A percentile compares a stretch with the other conserved stretches of the same genome.
phyloP scores from a whole-genome alignment of 2,113 vertebrate genomes.

The Macrotis lagotis region DNA sequence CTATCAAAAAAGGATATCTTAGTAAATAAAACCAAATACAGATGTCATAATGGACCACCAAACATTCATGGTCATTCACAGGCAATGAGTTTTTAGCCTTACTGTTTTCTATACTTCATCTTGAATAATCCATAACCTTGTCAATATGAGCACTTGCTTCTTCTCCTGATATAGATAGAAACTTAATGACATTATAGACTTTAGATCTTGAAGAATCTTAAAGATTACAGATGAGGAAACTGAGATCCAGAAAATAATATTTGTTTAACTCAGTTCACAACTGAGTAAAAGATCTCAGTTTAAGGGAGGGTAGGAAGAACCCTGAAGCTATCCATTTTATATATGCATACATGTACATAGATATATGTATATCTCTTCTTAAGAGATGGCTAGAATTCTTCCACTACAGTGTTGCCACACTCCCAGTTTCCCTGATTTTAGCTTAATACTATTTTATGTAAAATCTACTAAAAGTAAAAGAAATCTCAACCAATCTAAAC shows the following conservation, averaged over 20 bases:
- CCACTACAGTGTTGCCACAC: not conserved
- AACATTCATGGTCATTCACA: not conserved
- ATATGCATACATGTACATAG: no score
- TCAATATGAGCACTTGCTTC: not conserved
- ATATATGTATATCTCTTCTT: not conserved
- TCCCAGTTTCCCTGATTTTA: not conserved
- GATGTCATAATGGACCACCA: slow-evolving; percentile 16
- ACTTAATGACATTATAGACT: not conserved
- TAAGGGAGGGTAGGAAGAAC: not conserved
- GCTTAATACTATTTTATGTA: not conserved
- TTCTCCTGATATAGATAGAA: not conserved
- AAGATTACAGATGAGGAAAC: not conserved
- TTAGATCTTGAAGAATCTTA: not conserved
- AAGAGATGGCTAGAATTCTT: not conserved
- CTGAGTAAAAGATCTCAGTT: not conserved
- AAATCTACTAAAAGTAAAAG: not conserved
- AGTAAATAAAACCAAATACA: slow-evolving; percentile 28
- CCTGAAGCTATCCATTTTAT: not conserved
- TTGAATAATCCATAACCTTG: not conserved
- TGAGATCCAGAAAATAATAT: not conserved
- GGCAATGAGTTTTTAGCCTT: not conserved
- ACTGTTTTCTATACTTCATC: not conserved
- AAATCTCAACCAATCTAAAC: not conserved
- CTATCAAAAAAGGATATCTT: slow-evolving; percentile 26
- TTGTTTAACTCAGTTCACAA: not conserved